These are phyloP conservation scores for Maniola jurtina DNA, from an alignment of 1,140 invertebrate species.

Conservation along the genomic window DNA sequence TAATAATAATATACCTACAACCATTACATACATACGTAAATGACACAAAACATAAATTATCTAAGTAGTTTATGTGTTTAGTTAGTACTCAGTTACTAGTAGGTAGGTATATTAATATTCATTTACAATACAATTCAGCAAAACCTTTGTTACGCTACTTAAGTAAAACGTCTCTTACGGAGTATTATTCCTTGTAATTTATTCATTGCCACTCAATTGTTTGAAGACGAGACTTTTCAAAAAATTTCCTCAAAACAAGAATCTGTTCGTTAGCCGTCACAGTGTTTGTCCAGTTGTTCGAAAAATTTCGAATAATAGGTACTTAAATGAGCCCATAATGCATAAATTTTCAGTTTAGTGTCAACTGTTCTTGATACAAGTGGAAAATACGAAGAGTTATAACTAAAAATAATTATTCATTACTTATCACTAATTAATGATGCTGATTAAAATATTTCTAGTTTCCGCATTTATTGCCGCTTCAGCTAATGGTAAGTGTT, in stretches of 20 bases:
- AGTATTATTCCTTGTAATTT: background rate
- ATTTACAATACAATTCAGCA: background rate
- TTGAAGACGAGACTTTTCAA: background rate
- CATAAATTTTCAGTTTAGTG: conserved; percentile 4
- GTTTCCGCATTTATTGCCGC: background rate
- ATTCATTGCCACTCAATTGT: background rate
- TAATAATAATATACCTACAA: no score
- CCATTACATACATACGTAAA: no score
- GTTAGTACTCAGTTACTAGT: background rate
- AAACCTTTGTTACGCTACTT: background rate
- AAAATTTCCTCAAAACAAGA: background rate
- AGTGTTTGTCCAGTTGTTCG: conserved; percentile 5
- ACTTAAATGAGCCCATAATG: background rate
- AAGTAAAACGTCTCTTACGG: background rate
- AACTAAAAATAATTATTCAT: background rate
- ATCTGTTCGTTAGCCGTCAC: background rate
- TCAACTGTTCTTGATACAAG: conserved; percentile 1
- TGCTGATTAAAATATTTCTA: background rate
- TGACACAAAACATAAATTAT: no score
- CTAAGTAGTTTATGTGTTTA: no score
- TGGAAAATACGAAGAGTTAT: background rate
- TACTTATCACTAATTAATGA: background rate
- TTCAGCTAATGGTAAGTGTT: background rate
- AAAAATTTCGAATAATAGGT: background rate
- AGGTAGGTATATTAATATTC: background rate